Base-by-base conservation (phyloP, 2,888 invertebrate species). In the Hermodice carunculata region DNA sequence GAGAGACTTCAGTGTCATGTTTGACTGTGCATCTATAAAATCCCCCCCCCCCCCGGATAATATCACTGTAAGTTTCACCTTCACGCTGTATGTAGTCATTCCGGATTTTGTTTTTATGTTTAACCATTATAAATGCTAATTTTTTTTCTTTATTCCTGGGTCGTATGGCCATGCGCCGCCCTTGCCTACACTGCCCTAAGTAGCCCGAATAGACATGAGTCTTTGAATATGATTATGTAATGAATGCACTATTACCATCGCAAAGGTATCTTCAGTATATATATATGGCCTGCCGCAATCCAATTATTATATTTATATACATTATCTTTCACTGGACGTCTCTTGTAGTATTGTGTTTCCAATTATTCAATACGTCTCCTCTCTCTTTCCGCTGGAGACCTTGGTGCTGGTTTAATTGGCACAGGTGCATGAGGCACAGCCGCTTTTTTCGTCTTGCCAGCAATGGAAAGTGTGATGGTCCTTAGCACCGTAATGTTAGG, bases 211-310 rank as follows among this genome's bases (percentile, higher is more conserved):
- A 19, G 70, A 71, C 40, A 64, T 53, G 2, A 78, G 61, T 48
- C 70, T 56, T 3, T 56, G 60, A 8, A 69, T 90, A 82, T 94
- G 92, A 77, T 90, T 90, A 0, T 90, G 87, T 66, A 95, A 56
- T 28, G 58, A 59, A 44, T 67, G 68, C 44, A 63, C 44, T 29
- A 74, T 49, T 19, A 58, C 53, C 4, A 44, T 42, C 1, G 49
- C 22, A 34, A 49, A 54, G 17, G 54, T 40, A 28, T 42, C 42
- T 6, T 54, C 54, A 24, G 22, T 43, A 19, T 43, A 54, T n/a
- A n/a, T 8, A 54, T 29, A 2, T 17, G 19, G 29, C 54, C 42
- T 1, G 54, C 54, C 17, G 40, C 42, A 22, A 26, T 6, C 54
- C 40, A n/a, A n/a, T n/a, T n/a, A n/a, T n/a, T n/a, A n/a, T n/a